Evolutionary conservation across 2,113 vertebrate species (phyloP).

Genomic region (Casuarius casuarius): DNA sequence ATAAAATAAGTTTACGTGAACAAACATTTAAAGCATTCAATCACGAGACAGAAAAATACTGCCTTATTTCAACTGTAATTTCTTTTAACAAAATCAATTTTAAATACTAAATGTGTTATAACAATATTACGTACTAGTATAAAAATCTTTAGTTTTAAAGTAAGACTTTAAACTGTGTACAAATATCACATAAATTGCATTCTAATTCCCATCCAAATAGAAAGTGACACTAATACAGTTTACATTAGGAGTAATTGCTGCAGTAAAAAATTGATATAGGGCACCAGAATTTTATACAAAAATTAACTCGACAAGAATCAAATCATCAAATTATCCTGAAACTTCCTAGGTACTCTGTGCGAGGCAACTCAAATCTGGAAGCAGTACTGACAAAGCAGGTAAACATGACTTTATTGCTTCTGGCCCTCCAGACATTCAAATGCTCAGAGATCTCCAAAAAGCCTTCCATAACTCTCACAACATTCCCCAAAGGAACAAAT

Average conservation of each 20-base stretch:
- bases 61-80: not conserved
- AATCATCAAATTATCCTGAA: not conserved
- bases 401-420: not conserved
- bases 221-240: not conserved
- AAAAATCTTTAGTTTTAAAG: not conserved
- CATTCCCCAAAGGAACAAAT: not conserved
- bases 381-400: not conserved
- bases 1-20: not conserved
- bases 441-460: not conserved
- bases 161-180: not conserved
- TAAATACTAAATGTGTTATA: not conserved
- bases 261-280: not conserved
- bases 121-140: rapidly evolving
- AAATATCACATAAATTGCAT: not conserved
- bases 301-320: not conserved
- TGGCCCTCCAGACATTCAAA: not conserved
- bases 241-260: not conserved
- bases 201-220: not conserved
- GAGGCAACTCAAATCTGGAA: not conserved
- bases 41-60: not conserved
- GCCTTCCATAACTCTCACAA: not conserved
- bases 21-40: not conserved
- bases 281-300: not conserved
- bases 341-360: not conserved
- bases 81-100: not conserved